phyloP scores from a whole-genome alignment of 2,797 vertebrate genomes.

The Podargus strigoides region DNA sequence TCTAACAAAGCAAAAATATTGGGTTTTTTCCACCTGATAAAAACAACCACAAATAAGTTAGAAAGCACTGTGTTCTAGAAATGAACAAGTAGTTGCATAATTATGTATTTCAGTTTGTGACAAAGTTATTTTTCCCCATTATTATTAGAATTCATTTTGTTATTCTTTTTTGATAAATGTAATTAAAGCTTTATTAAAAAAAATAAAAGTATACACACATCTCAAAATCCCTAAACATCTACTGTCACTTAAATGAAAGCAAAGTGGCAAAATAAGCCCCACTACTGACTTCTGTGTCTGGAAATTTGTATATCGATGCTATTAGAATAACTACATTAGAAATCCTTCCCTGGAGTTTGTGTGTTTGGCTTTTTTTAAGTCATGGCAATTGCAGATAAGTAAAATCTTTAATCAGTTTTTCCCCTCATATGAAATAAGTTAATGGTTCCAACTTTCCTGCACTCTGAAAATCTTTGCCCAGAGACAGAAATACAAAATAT shows the following conservation, averaged over 20 bases:
- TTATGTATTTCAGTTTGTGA: neutral
- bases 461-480: neutral
- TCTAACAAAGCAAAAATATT: constrained; percentile 13
- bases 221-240: neutral
- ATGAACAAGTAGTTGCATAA: neutral
- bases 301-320: neutral
- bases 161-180: neutral
- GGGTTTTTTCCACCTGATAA: neutral
- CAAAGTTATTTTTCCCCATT: neutral
- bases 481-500: neutral
- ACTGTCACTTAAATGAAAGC: neutral
- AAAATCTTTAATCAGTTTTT: neutral
- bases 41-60: neutral
- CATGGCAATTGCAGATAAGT: neutral
- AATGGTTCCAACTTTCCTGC: neutral
- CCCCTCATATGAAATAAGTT: neutral
- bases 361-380: neutral
- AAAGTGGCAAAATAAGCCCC: neutral
- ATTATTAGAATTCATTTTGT: neutral
- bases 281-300: neutral
- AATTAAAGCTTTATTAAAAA: neutral
- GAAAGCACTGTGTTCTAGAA: neutral
- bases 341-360: neutral
- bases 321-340: neutral
- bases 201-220: neutral